Conservation (phyloP, 2,888 invertebrate species). For the Melieria crassipennis region DNA sequence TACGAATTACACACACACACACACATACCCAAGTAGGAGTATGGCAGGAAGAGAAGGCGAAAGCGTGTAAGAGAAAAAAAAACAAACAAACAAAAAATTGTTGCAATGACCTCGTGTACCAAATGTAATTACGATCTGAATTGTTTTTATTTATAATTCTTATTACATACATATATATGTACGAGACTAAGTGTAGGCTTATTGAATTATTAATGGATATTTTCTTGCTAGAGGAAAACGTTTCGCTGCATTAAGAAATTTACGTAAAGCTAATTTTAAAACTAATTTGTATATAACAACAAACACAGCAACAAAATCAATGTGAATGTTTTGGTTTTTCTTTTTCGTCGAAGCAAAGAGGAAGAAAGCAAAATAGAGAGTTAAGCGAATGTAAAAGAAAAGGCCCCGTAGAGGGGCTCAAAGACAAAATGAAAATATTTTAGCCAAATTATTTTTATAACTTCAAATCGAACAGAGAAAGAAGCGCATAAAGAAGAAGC, state of each 20-base stretch:
- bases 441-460: slow-evolving; percentile 12
- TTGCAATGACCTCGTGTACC: slow-evolving; percentile 51
- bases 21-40: too few species aligned
- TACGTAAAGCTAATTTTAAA: background rate
- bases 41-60: background rate
- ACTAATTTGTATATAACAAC: background rate
- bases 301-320: background rate
- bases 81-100: slow-evolving; percentile 36
- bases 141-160: slow-evolving; percentile 25
- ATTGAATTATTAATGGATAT: background rate
- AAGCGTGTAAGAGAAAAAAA: slow-evolving; percentile 14
- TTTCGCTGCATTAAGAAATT: slow-evolving; percentile 18
- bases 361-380: background rate
- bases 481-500: slow-evolving; percentile 6
- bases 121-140: slow-evolving; percentile 45
- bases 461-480: slow-evolving; percentile 18
- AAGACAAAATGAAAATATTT: background rate
- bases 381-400: too few species aligned
- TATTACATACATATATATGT: slow-evolving; percentile 24
- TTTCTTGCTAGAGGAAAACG: background rate
- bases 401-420: too few species aligned
- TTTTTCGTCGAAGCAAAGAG: background rate
- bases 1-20: too few species aligned
- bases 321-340: background rate
- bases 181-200: slow-evolving; percentile 23